Evolutionary conservation across 2,113 vertebrate genomes (phyloP), one percentile per base, ranked within the genome.

Genomic region (Phyllostomus hastatus): DNA sequence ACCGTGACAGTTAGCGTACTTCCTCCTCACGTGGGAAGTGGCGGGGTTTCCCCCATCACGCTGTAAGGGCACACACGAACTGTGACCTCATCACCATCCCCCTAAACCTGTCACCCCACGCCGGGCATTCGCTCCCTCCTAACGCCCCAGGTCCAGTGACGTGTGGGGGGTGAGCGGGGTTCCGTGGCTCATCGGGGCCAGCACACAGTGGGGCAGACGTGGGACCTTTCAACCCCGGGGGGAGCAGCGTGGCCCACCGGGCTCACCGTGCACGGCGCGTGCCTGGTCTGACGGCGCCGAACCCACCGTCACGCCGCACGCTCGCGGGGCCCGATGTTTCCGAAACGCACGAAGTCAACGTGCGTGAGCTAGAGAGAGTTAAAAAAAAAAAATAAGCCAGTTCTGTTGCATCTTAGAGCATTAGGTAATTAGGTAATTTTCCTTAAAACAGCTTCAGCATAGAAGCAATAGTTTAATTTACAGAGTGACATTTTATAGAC

Each of bases 1-100:
- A 92, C 91, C 91, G 85, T 90, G 90, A 92, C 89, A 94, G 92
- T 96, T 87, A 91, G 89, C 95, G 66, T 95, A 96, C 93, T 94
- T 96, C 69, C 91, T 93, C 95, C 91, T 93, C 95, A 83, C 87
- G 89, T 91, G 78, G 94, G 94, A 95, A 96, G 83, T 91, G 85
- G 83, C 89, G 70, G 73, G 81, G 96, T 95, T 97, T 93, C 54
- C 59, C 24, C 75, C 86, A 76, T 96, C 86, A 75, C 57, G 91
- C 67, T 88, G 86, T 89, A 89, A 96, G 93, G 82, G 54, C 72
- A 91, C 31, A 81, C 54, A 54, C 22, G 22, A 96, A 48, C 88
- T 59, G 75, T 91, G 95, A 96, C 94, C 94, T 95, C 91, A 94
- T 97, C 95, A 89, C 80, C 83, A n/a, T 70, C 85, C 81, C 87